Evolutionary conservation across 2,113 vertebrate genomes (phyloP).

Genomic region (Caranx melampygus): DNA sequence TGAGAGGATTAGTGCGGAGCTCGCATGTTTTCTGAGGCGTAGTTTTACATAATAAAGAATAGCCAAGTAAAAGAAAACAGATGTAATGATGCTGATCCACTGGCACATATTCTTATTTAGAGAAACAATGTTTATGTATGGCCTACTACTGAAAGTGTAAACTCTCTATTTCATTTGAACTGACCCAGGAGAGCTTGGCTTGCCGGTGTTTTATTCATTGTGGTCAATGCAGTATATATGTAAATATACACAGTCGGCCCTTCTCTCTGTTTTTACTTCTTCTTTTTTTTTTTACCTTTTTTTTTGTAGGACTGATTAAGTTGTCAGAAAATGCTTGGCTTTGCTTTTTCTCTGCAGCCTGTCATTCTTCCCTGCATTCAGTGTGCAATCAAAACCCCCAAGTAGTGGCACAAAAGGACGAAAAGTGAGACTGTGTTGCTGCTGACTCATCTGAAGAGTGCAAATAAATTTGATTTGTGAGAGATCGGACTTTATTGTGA

Average conservation of each 20-base stretch:
- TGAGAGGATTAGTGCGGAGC: slow-evolving; percentile 75
- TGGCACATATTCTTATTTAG: slow-evolving; percentile 74
- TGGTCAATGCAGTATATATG: slow-evolving; percentile 73
- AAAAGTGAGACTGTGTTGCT: slow-evolving; percentile 36
- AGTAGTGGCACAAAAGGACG: slow-evolving; percentile 51
- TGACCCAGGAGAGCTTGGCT: slow-evolving; percentile 61
- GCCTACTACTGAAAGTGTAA: slow-evolving; percentile 65
- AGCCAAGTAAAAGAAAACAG: slow-evolving; percentile 73
- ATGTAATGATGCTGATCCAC: slow-evolving; percentile 77
- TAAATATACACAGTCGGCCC: slow-evolving; percentile 63
- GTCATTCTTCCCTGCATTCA: slow-evolving; percentile 53
- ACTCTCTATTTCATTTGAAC: slow-evolving; percentile 73
- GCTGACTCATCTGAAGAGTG: slow-evolving; percentile 63
- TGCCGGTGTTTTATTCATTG: slow-evolving; percentile 73
- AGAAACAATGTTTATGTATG: slow-evolving; percentile 80
- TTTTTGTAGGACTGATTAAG: slow-evolving; percentile 48
- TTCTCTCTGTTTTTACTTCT: slow-evolving; percentile 42
- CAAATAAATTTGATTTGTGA: slow-evolving; percentile 49
- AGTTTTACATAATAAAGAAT: slow-evolving; percentile 81
- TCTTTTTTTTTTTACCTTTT: not conserved
- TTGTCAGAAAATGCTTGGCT: slow-evolving; percentile 71
- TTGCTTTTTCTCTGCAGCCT: slow-evolving; percentile 59
- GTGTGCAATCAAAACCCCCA: slow-evolving; percentile 57
- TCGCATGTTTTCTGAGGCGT: slow-evolving; percentile 75
- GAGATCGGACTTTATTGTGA: slow-evolving; percentile 37